A percentile compares a stretch with the other conserved stretches of the same genome.
Evolutionary conservation across 1,140 invertebrate species (phyloP).

Genomic region (Atta colombica): DNA sequence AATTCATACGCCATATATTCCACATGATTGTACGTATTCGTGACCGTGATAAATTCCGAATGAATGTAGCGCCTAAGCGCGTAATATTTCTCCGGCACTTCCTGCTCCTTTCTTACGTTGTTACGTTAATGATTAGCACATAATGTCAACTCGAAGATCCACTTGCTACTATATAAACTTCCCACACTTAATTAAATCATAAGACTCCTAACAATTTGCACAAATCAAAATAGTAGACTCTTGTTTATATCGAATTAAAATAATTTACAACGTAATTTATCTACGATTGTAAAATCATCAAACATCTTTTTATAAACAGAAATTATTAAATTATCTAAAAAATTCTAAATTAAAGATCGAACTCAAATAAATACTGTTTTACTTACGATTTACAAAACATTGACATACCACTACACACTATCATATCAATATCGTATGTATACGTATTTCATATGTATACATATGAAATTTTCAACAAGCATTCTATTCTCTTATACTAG

Average conservation of each 20-base stretch:
- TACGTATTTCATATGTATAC: no score
- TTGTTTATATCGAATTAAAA: background rate
- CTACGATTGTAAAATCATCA: background rate
- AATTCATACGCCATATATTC: constrained; percentile 15
- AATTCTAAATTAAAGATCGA: no score
- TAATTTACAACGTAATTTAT: background rate
- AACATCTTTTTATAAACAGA: no score
- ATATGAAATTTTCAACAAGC: no score
- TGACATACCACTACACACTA: no score
- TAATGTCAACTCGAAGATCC: background rate
- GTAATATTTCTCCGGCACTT: constrained; percentile 30
- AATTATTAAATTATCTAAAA: no score
- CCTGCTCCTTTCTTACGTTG: constrained; percentile 13
- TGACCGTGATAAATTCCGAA: constrained; percentile 59
- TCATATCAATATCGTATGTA: no score
- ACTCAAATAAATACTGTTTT: no score
- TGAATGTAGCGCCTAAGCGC: background rate
- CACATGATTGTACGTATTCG: constrained; percentile 16
- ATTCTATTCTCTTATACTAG: no score
- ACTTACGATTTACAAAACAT: no score
- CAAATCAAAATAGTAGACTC: background rate
- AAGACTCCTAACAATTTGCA: background rate
- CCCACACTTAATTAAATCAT: constrained; percentile 7
- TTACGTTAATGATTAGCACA: constrained; percentile 19
- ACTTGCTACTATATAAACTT: background rate